Conservation (phyloP, 1,140 invertebrate genomes). For the Drosophila setifemur region DNA sequence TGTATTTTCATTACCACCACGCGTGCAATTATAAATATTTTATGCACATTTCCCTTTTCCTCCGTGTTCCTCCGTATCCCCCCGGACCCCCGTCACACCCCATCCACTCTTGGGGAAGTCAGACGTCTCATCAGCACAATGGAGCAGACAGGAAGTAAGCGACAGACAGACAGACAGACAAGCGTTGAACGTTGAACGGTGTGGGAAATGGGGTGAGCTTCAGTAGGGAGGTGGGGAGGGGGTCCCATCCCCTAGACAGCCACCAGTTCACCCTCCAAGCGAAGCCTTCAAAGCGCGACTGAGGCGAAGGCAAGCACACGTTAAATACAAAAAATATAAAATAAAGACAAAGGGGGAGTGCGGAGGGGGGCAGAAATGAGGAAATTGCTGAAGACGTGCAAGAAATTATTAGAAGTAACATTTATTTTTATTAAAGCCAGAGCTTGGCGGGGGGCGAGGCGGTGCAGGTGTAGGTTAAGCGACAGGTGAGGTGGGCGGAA, state of each 20-base stretch:
- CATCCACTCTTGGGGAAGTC: neutral
- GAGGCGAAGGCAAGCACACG: slow-evolving; percentile 33
- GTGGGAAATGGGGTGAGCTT: neutral
- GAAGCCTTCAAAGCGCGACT: slow-evolving; percentile 33
- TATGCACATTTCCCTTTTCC: slow-evolving; percentile 58
- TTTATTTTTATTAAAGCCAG: slow-evolving; percentile 77
- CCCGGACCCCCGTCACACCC: neutral
- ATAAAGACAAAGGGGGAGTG: slow-evolving; percentile 19
- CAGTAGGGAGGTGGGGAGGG: neutral
- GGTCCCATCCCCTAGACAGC: slow-evolving; percentile 1
- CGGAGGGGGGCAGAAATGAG: slow-evolving; percentile 9
- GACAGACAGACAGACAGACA: too few relatives aligned
- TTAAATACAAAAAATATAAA: slow-evolving; percentile 54
- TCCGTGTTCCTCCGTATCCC: too few relatives aligned
- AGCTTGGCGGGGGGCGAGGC: slow-evolving; percentile 19
- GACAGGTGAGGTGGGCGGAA: neutral
- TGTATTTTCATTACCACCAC: slow-evolving; percentile 75
- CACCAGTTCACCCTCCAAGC: slow-evolving; percentile 15
- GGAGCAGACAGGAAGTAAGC: slow-evolving; percentile 53
- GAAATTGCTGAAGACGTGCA: slow-evolving; percentile 70
- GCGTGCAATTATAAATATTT: slow-evolving; percentile 78
- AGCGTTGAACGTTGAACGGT: slow-evolving; percentile 13
- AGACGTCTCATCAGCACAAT: slow-evolving; percentile 54
- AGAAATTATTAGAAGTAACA: slow-evolving; percentile 75
- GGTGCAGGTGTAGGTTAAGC: too few relatives aligned